Conservation (phyloP, 2,113 vertebrate species). For the Xyliphius kryptos region DNA sequence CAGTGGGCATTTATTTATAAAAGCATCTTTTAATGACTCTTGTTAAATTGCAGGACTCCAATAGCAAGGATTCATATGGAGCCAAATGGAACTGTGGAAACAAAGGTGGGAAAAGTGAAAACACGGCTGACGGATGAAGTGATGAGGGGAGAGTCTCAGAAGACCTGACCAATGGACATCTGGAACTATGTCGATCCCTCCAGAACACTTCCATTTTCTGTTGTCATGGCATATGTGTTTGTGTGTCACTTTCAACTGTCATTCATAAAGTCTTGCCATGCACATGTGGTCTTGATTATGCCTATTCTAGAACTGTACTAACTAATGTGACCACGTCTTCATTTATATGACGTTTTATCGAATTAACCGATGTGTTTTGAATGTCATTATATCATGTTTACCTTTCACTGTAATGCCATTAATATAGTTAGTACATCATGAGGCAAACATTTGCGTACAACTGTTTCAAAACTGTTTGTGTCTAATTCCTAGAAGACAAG, state of each 20-base stretch:
- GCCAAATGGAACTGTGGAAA: not conserved
- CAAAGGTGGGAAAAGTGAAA: not conserved
- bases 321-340: not conserved
- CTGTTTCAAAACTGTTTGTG: too few relatives aligned
- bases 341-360: not conserved
- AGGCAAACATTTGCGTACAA: too few relatives aligned
- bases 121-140: slow-evolving; percentile 4
- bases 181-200: not conserved
- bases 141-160: slow-evolving; percentile 7
- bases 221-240: slow-evolving; percentile 16
- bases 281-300: slow-evolving; percentile 1
- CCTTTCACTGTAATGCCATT: too few relatives aligned
- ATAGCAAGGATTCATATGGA: too few relatives aligned
- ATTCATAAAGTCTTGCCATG: not conserved
- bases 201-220: not conserved
- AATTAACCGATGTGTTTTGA: too few relatives aligned
- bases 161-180: not conserved
- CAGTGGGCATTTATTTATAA: too few relatives aligned
- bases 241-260: slow-evolving; percentile 7
- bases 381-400: too few relatives aligned
- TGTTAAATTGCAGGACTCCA: too few relatives aligned
- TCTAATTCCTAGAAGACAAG: too few relatives aligned
- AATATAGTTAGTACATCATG: too few relatives aligned
- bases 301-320: not conserved
- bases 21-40: too few relatives aligned